These are phyloP conservation scores for Amblyteles armatorius DNA, from an alignment of 2,888 invertebrate genomes.

Conservation along the genomic window DNA sequence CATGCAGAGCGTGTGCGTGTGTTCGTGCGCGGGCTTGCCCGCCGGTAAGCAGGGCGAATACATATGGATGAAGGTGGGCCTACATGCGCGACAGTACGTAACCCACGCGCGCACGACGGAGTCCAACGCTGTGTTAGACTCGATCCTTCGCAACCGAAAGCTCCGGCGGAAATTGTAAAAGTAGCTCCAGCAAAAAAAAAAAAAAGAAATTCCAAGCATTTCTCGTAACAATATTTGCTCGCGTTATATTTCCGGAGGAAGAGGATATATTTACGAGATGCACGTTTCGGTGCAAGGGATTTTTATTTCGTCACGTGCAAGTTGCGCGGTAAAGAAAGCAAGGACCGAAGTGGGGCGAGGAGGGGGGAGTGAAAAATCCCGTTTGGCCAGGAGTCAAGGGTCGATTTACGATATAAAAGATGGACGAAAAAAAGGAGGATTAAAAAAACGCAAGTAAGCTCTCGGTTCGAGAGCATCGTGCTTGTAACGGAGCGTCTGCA, in stretches of 20 bases:
- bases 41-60: constrained; percentile 39
- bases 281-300: constrained; percentile 24
- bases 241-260: constrained; percentile 38
- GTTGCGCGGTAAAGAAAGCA: constrained; percentile 12
- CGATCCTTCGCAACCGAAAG: constrained; percentile 4
- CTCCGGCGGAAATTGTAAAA: neutral
- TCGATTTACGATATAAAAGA: constrained; percentile 62
- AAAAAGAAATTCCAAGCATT: neutral
- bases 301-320: constrained; percentile 30
- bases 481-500: constrained; percentile 48
- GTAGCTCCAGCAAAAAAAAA: neutral
- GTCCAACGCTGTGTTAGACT: neutral
- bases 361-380: constrained; percentile 30
- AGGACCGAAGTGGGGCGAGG: neutral
- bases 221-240: constrained; percentile 17
- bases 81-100: constrained; percentile 58
- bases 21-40: neutral
- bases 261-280: constrained; percentile 48
- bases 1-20: neutral
- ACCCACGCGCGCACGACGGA: constrained; percentile 34
- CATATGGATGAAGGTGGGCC: constrained; percentile 53
- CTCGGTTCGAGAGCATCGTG: constrained; percentile 39
- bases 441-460: constrained; percentile 36
- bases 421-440: constrained; percentile 14
- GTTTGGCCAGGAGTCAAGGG: constrained; percentile 58